These are phyloP conservation scores for Tanaodytes sp. DNA, from an alignment of 2,888 invertebrate species.

Conservation along the genomic window DNA sequence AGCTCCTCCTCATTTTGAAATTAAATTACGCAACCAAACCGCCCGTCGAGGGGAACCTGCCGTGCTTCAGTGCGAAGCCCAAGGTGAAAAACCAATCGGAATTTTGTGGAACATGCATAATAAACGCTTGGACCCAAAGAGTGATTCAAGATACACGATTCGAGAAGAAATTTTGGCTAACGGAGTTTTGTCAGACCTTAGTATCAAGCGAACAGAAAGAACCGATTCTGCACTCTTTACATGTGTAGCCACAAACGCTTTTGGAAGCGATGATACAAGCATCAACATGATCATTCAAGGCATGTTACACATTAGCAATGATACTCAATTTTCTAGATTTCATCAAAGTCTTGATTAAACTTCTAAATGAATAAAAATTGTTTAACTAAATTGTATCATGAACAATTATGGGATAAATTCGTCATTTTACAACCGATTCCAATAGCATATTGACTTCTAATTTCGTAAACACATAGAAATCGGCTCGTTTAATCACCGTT, in stretches of 20 bases:
- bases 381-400: too few relatives aligned
- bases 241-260: slow-evolving; percentile 93
- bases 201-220: slow-evolving; percentile 90
- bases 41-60: slow-evolving; percentile 92
- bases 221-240: slow-evolving; percentile 92
- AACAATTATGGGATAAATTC: too few relatives aligned
- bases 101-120: slow-evolving; percentile 96
- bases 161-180: slow-evolving; percentile 90
- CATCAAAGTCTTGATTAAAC: too few relatives aligned
- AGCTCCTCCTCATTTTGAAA: slow-evolving; percentile 95
- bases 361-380: too few relatives aligned
- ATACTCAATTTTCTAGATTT: too few relatives aligned
- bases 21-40: slow-evolving; percentile 92
- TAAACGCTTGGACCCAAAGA: slow-evolving; percentile 90
- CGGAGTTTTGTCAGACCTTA: slow-evolving; percentile 90
- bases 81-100: slow-evolving; percentile 95
- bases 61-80: slow-evolving; percentile 92
- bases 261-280: slow-evolving; percentile 95
- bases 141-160: slow-evolving; percentile 88
- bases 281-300: slow-evolving; percentile 96
- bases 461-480: too few relatives aligned
- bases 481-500: too few relatives aligned
- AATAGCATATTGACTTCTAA: too few relatives aligned
- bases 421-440: too few relatives aligned
- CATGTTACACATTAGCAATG: slow-evolving; percentile 62